Conservation (phyloP, 2,888 invertebrate species). For the Rhingia campestris region DNA sequence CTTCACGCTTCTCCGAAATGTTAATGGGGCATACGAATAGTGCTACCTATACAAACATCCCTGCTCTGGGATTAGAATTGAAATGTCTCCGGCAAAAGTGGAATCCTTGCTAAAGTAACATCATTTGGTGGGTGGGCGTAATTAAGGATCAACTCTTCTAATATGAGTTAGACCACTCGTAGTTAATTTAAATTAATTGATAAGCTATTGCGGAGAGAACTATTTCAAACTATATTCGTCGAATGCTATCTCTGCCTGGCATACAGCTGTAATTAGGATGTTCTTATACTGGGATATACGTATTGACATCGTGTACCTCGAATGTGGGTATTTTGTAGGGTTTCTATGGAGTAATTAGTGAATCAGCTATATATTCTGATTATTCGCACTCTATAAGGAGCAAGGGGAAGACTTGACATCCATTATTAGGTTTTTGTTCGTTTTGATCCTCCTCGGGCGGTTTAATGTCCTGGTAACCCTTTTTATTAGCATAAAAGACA, state of each 20-base stretch:
- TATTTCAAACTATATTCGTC: constrained; percentile 43
- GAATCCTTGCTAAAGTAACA: constrained; percentile 29
- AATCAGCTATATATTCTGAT: constrained; percentile 69
- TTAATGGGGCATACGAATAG: constrained; percentile 54
- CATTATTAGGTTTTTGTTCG: constrained; percentile 73
- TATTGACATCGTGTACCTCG: constrained; percentile 60
- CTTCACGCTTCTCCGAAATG: constrained; percentile 65
- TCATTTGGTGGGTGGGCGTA: constrained; percentile 60
- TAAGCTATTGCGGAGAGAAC: constrained; percentile 71
- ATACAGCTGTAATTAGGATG: constrained; percentile 62
- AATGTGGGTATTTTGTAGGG: constrained; percentile 49
- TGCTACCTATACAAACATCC: constrained; percentile 3
- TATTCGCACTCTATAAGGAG: constrained; percentile 54
- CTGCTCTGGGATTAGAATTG: constrained; percentile 63
- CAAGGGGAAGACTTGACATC: constrained; percentile 58
- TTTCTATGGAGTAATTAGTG: constrained; percentile 63
- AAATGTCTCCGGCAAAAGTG: constrained; percentile 53
- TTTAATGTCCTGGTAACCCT: constrained; percentile 73
- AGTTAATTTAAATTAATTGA: constrained; percentile 76
- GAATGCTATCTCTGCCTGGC: constrained; percentile 64
- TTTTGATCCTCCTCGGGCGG: constrained; percentile 71
- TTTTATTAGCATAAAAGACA: constrained; percentile 74
- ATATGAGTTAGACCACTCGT: constrained; percentile 46
- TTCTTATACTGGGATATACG: constrained; percentile 13
- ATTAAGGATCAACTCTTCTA: constrained; percentile 71